These are phyloP conservation scores for Stegastes partitus DNA, from an alignment of 2,113 vertebrate genomes.

Conservation along the genomic window DNA sequence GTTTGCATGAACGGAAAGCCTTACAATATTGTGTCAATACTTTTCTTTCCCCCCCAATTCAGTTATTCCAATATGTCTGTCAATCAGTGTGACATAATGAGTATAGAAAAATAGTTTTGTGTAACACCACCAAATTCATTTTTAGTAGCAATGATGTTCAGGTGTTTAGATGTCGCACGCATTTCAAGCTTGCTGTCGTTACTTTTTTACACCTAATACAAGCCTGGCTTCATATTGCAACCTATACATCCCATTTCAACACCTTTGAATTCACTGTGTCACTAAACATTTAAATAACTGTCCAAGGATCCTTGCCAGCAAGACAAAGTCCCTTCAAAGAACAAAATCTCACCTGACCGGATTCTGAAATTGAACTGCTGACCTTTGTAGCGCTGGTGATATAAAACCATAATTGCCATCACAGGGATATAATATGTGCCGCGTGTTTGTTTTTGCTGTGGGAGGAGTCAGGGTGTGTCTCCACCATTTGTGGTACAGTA, in stretches of 20 bases:
- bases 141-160: too few relatives aligned
- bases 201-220: neutral
- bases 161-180: too few relatives aligned
- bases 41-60: neutral
- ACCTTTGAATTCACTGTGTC: neutral
- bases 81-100: fast-evolving
- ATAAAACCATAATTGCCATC: neutral
- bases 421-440: neutral
- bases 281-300: neutral
- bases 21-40: neutral
- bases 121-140: neutral
- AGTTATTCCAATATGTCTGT: neutral
- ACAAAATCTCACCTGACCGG: neutral
- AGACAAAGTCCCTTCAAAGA: neutral
- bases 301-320: too few relatives aligned
- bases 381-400: neutral
- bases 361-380: neutral
- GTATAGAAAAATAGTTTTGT: neutral
- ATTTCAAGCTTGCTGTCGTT: neutral
- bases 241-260: neutral
- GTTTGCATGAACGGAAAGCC: neutral
- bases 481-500: neutral
- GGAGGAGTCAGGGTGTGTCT: slow-evolving; percentile 7
- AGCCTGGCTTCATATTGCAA: neutral
- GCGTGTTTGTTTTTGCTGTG: slow-evolving; percentile 26